A percentile compares a stretch with the other conserved stretches of the same genome.
Evolutionary conservation across 2,888 invertebrate species (phyloP).

Genomic region (Halictus ligatus): DNA sequence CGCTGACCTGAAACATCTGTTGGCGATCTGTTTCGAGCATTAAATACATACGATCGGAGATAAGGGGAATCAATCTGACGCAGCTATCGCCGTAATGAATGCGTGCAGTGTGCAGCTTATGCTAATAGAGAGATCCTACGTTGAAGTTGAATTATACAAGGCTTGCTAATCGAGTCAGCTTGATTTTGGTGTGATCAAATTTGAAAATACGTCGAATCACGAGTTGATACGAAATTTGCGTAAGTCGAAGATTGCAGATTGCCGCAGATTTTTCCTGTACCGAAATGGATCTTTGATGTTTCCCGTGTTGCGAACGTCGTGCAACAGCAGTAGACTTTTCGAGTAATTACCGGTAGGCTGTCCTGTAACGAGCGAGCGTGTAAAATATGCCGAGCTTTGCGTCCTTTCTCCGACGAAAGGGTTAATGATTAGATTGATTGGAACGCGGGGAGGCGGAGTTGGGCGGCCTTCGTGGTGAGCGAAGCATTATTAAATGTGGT

Average conservation of each 20-base stretch:
- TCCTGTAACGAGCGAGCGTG: background rate
- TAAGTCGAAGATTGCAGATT: background rate
- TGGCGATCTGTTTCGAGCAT: background rate
- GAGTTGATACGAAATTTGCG: background rate
- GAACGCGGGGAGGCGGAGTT: slow-evolving; percentile 47
- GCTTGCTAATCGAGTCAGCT: background rate
- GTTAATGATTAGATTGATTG: slow-evolving; percentile 19
- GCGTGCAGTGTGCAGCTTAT: background rate
- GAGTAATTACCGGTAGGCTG: background rate
- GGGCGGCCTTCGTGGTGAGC: slow-evolving; percentile 70
- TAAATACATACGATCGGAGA: background rate
- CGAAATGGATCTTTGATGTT: background rate
- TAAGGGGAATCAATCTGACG: background rate
- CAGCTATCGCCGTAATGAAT: slow-evolving; percentile 7
- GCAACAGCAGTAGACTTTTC: background rate
- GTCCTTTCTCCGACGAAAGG: slow-evolving; percentile 29
- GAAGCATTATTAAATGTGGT: slow-evolving; percentile 82
- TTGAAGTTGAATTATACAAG: background rate
- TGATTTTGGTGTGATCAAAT: background rate
- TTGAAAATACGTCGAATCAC: background rate
- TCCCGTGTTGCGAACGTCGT: background rate
- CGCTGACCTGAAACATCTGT: background rate
- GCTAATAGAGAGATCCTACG: background rate
- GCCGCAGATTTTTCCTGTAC: background rate
- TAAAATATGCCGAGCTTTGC: background rate